phyloP scores from a whole-genome alignment of 2,797 vertebrate genomes.

The Trematomus bernacchii region DNA sequence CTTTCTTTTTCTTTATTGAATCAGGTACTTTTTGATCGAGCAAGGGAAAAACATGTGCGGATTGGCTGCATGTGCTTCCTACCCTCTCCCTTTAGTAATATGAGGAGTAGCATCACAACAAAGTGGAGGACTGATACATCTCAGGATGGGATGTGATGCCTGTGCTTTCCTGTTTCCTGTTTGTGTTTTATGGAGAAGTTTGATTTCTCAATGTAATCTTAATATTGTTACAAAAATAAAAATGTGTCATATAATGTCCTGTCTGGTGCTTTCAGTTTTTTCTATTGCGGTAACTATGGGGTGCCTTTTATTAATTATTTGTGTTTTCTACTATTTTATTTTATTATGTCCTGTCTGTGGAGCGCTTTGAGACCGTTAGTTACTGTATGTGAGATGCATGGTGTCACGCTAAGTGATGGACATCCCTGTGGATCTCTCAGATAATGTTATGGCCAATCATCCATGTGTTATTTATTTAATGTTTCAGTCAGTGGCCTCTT shows the following conservation, averaged over 20 bases:
- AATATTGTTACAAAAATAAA: conserved; percentile 2
- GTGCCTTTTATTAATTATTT: not conserved
- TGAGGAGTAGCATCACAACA: conserved; percentile 58
- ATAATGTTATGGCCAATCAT: not conserved
- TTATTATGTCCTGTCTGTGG: not conserved
- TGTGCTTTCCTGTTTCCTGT: not conserved
- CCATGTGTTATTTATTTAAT: not conserved
- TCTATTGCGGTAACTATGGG: not conserved
- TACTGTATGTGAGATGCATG: not conserved
- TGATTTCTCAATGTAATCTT: not conserved
- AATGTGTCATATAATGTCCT: not conserved
- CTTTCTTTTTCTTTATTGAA: conserved; percentile 23
- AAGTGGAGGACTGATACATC: not conserved
- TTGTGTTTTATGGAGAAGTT: conserved; percentile 5
- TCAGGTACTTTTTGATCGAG: conserved; percentile 91
- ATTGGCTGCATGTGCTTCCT: conserved; percentile 90
- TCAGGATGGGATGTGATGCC: not conserved
- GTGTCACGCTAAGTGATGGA: not conserved
- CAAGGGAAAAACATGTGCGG: conserved; percentile 92
- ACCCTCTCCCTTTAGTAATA: conserved; percentile 81
- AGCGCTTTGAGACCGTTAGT: not conserved
- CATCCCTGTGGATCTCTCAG: not conserved
- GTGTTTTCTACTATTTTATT: not conserved
- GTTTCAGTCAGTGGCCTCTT: not conserved
- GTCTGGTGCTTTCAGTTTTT: not conserved